Conservation (phyloP, 1,140 invertebrate species). For the Metopolophium dirhodum region DNA sequence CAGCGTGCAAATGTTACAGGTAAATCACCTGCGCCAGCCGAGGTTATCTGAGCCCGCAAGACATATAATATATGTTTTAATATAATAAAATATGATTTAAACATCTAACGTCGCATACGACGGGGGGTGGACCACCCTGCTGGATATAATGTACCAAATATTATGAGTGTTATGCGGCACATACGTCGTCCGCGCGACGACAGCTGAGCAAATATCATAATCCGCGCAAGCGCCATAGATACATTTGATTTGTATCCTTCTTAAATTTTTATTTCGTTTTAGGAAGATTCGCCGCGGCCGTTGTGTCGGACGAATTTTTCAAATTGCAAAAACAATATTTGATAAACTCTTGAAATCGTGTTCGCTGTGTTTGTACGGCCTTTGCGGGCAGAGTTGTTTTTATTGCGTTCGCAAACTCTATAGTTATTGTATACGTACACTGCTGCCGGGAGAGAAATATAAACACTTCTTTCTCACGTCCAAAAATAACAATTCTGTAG, state of each 20-base stretch:
- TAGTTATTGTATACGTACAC: neutral
- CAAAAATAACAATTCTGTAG: neutral
- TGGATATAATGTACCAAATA: no score
- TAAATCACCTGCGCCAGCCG: neutral
- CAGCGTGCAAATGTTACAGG: slow-evolving; percentile 56
- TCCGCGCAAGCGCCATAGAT: neutral
- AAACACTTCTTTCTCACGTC: neutral
- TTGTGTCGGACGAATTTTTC: neutral
- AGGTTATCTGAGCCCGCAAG: neutral
- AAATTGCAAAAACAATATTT: neutral
- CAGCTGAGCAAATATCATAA: neutral
- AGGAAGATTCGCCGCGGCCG: neutral
- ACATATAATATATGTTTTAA: neutral
- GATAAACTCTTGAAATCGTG: neutral
- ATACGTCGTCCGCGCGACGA: neutral
- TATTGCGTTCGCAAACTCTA: neutral
- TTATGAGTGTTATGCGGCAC: no score
- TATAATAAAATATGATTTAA: neutral
- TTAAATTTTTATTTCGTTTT: neutral
- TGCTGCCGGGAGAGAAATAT: neutral
- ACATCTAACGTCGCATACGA: neutral
- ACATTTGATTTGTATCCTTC: neutral
- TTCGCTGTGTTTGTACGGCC: neutral
- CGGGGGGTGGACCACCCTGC: no score
- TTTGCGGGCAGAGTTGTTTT: neutral